A percentile compares a stretch with the other conserved stretches of the same genome.
Conservation (phyloP, 2,888 invertebrate species). For the Drosophila falleni region DNA sequence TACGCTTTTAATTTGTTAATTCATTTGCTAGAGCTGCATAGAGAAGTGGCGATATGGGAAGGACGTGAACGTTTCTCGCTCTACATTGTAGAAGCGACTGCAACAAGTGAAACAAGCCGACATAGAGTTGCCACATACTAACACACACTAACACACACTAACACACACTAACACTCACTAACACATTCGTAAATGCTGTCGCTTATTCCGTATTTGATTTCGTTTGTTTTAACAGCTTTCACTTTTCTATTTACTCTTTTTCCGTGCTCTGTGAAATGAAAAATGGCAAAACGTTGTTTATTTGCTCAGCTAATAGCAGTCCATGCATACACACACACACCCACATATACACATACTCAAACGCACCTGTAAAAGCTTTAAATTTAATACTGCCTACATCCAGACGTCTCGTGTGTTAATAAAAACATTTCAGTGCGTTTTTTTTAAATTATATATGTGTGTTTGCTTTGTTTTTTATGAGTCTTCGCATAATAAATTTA, state of each 20-base stretch:
- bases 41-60: slow-evolving; percentile 14
- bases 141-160: slow-evolving; percentile 5
- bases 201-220: slow-evolving; percentile 66
- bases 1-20: slow-evolving; percentile 78
- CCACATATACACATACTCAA: background rate
- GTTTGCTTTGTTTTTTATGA: slow-evolving; percentile 24
- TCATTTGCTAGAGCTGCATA: slow-evolving; percentile 64
- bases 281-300: slow-evolving; percentile 67
- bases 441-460: background rate
- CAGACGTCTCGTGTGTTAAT: slow-evolving; percentile 35
- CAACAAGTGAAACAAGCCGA: slow-evolving; percentile 60
- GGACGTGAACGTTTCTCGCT: slow-evolving; percentile 23
- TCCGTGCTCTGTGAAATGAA: slow-evolving; percentile 50
- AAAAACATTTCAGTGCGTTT: slow-evolving; percentile 30
- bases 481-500: slow-evolving; percentile 56
- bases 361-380: slow-evolving; percentile 35
- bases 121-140: slow-evolving; percentile 43
- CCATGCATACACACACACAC: slow-evolving; percentile 5
- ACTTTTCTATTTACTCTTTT: slow-evolving; percentile 61
- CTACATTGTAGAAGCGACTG: slow-evolving; percentile 41
- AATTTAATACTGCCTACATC: slow-evolving; percentile 43
- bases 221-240: slow-evolving; percentile 71
- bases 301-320: slow-evolving; percentile 66
- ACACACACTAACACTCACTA: slow-evolving; percentile 7
- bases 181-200: slow-evolving; percentile 12